Evolutionary conservation across 1,140 invertebrate species (phyloP).

Genomic region (Tetranychus cinnabarinus): DNA sequence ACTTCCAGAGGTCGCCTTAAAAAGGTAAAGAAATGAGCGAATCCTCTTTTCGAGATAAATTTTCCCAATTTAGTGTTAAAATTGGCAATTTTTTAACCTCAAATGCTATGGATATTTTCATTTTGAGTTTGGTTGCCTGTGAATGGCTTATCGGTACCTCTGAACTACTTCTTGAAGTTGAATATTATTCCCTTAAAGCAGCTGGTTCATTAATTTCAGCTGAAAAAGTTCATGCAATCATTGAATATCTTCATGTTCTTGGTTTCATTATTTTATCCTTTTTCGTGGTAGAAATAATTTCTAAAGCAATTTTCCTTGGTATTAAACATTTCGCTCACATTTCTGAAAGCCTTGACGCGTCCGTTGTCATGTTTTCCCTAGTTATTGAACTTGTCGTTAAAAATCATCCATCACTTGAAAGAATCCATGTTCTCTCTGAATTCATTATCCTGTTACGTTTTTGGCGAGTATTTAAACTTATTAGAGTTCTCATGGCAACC

Average conservation of each 20-base stretch:
- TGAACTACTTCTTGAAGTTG: not conserved
- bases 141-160: not conserved
- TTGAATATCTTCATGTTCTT: no score
- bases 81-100: no score
- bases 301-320: not conserved
- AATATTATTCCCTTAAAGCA: not conserved
- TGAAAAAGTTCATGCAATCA: not conserved
- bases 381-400: not conserved
- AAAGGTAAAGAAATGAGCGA: slow-evolving; percentile 33
- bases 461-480: not conserved
- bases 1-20: slow-evolving; percentile 47
- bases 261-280: not conserved
- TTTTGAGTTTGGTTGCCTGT: not conserved
- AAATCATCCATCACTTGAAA: not conserved
- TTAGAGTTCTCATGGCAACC: not conserved
- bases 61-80: no score
- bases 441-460: not conserved
- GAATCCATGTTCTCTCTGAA: not conserved
- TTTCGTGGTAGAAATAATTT: not conserved
- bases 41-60: not conserved
- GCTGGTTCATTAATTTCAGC: not conserved
- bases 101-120: no score
- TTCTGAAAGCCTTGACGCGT: not conserved
- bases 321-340: no score
- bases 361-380: not conserved